Evolutionary conservation across 2,113 vertebrate species (phyloP), one percentile per base, ranked within the genome.

Genomic region (Ochotona princeps): DNA sequence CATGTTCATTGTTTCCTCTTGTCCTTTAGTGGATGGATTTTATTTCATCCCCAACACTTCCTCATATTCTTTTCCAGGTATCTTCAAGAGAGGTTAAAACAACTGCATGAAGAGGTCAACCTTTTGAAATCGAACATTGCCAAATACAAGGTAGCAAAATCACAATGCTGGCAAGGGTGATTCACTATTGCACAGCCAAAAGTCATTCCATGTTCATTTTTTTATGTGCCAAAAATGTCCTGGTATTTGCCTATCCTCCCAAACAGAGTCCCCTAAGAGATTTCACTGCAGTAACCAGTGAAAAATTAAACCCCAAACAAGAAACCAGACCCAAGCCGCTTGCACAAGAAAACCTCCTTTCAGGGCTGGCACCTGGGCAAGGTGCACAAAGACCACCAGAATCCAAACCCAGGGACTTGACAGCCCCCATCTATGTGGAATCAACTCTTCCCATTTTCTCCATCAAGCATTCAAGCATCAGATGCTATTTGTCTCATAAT

Each of bases 71-170:
- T 97, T 96, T 96, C 85, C 96, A 99, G 99, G 95, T 99, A 99
- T 97, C 98, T 99, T 95, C 99, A 99, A 82, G 99, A 99, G 92
- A 98, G 99, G 94, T 97, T 99, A 92, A 98, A 98, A 96, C 99
- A 99, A 91, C 98, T 99, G 86, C 99, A 99, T 65, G 99, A 99
- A 87, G 99, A 99, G 97, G 98, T 99, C 94, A 98, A 97, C 96
- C 97, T 99, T 96, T 98, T 99, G 72, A 99, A 99, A 97, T 98
- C 98, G 32, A 99, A 98, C 96, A 98, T 99, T 87, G 96, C 98
- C 92, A 99, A 99, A 96, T 99, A 99, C 96, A 99, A 99, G 98
- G 98, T 99, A 97, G 89, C 86, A 44, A 89, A 81, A n/a, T 87
- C 70, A 1, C 21, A 23, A 35, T 0, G 6, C 38, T 1, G 3